A percentile compares a stretch with the other conserved stretches of the same genome.
Evolutionary conservation across 2,888 invertebrate species (phyloP).

Genomic region (Stomorhina lunata): DNA sequence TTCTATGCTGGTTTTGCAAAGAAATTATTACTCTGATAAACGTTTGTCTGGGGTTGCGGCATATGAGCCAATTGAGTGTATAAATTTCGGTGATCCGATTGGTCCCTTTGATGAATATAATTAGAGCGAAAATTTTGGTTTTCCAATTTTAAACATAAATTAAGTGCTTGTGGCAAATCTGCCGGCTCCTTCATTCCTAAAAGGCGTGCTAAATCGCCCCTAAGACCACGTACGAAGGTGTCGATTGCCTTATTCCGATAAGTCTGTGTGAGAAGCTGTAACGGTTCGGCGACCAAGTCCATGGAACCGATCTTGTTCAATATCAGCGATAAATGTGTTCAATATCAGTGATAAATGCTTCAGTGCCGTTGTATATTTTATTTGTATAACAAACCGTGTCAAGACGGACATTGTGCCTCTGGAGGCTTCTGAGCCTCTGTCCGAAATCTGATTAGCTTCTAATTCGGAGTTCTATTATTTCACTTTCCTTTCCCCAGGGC

Average conservation of each 20-base stretch:
- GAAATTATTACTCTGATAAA: background rate
- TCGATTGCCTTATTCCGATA: slow-evolving; percentile 18
- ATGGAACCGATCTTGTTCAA: slow-evolving; percentile 26
- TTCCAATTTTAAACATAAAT: slow-evolving; percentile 5
- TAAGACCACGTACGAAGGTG: slow-evolving; percentile 18
- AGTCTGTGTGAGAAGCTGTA: background rate
- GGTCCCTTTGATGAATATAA: background rate
- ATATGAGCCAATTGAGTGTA: background rate
- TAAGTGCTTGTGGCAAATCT: background rate
- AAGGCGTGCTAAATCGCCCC: slow-evolving; percentile 17
- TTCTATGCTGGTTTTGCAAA: background rate
- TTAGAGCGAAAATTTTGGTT: slow-evolving; percentile 6
- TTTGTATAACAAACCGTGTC: no score
- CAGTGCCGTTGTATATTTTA: no score
- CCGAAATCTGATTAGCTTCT: no score
- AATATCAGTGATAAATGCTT: slow-evolving; percentile 7
- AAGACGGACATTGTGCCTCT: no score
- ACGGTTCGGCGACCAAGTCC: background rate
- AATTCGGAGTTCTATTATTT: no score
- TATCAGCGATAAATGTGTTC: background rate
- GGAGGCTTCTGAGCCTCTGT: no score
- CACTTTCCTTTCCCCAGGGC: no score
- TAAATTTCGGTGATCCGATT: background rate
- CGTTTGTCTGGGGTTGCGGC: background rate
- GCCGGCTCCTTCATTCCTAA: slow-evolving; percentile 1